Evolutionary conservation across 2,888 invertebrate species (phyloP).

Genomic region (Rhodophaea formosa): DNA sequence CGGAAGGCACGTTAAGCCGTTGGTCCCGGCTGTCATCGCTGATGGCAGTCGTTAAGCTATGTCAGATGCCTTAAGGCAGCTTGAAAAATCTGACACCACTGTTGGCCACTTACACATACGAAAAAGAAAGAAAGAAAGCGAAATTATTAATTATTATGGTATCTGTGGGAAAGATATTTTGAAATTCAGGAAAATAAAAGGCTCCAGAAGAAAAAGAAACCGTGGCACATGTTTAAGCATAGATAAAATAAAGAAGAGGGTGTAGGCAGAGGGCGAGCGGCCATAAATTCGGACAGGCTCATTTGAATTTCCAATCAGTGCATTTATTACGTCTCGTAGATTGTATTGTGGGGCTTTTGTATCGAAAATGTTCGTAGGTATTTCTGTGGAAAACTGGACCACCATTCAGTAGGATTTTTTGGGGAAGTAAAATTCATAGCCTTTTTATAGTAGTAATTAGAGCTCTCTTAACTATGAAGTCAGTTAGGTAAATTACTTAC

Average conservation of each 20-base stretch:
- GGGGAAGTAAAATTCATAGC: neutral
- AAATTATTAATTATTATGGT: too few relatives aligned
- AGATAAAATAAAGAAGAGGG: conserved; percentile 51
- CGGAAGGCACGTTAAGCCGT: too few relatives aligned
- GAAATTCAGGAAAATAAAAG: neutral
- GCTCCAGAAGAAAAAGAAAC: neutral
- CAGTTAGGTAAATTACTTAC: too few relatives aligned
- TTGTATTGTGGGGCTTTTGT: conserved; percentile 14
- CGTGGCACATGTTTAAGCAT: conserved; percentile 22
- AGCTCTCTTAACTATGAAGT: too few relatives aligned
- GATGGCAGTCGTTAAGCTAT: too few relatives aligned
- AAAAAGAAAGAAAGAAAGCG: too few relatives aligned
- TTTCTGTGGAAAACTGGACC: neutral
- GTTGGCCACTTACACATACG: too few relatives aligned
- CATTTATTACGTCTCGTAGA: conserved; percentile 52
- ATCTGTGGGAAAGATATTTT: neutral
- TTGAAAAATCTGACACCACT: too few relatives aligned
- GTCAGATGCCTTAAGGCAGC: too few relatives aligned
- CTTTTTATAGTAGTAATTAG: neutral
- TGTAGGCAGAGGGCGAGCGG: conserved; percentile 46
- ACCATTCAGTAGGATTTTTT: neutral
- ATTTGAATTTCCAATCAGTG: conserved; percentile 78
- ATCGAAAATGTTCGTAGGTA: conserved; percentile 1
- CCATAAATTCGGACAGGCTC: conserved; percentile 72
- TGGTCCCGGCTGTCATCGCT: too few relatives aligned